Evolutionary conservation across 2,113 vertebrate genomes (phyloP).

Genomic region (Brachyhypopomus gauderio): DNA sequence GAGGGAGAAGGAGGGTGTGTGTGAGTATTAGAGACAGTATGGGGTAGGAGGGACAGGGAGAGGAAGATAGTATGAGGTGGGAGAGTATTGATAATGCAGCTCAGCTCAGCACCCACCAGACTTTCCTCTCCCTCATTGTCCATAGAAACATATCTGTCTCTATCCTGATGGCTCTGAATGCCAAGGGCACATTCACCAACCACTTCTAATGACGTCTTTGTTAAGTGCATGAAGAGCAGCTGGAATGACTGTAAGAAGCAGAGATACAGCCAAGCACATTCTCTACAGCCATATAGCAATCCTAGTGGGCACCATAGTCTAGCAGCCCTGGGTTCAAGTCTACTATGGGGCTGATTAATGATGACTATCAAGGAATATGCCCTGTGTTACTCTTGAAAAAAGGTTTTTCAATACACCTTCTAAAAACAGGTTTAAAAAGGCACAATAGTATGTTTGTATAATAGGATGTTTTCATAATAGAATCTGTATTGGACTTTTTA

Average conservation of each 20-base stretch:
- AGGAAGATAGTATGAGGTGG: background rate
- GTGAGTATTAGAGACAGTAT: too few species aligned
- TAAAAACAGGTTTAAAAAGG: too few species aligned
- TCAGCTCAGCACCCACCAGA: conserved; percentile 8
- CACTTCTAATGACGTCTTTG: conserved; percentile 7
- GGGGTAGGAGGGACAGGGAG: background rate
- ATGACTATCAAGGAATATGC: too few species aligned
- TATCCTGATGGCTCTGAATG: conserved; percentile 26
- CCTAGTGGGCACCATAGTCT: too few species aligned
- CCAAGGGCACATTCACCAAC: conserved; percentile 21
- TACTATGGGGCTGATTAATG: too few species aligned
- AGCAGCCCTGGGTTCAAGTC: too few species aligned
- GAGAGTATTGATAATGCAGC: conserved; percentile 4
- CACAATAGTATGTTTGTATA: too few species aligned
- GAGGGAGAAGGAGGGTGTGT: background rate
- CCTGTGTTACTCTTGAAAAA: too few species aligned
- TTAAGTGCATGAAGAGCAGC: background rate
- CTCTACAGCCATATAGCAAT: background rate
- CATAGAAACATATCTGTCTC: conserved; percentile 31
- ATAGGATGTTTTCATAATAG: too few species aligned
- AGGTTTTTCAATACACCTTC: too few species aligned
- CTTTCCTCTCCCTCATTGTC: background rate
- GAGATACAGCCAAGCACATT: conserved; percentile 2
- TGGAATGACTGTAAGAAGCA: background rate
- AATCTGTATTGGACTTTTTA: too few species aligned